Base-by-base conservation (phyloP, 2,113 vertebrate genomes). In the Ovis aries region DNA sequence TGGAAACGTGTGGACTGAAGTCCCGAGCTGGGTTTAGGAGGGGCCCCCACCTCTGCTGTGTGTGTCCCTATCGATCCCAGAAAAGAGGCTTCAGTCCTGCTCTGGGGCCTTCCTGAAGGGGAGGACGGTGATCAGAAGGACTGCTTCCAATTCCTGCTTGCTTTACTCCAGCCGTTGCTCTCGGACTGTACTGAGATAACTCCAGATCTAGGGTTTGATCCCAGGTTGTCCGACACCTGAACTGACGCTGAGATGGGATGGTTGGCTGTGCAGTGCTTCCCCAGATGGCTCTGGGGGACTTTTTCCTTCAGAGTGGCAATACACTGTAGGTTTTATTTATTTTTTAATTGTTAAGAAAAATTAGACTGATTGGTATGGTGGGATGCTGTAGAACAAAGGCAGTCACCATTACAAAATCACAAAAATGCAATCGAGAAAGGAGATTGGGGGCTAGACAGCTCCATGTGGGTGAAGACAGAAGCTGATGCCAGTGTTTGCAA, bases 1-100 rank as follows among this genome's bases (percentile, higher is more conserved):
- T 0, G 50, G 52, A 16, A 52, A 14, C 14, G 23, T 4, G 0
- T 5, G 4, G 4, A 10, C 0, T 12, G 33, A 29, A 50, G 71
- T 6, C 2, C 7, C 1, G 0, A 1, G 45, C 62, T 84, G 45
- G 43, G 7, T n/a, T 23, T 84, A 52, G 62, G n/a, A 36, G 52
- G 52, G 15, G 1, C 9, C 25, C 1, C 23, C 40, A 7, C 31
- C 31, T 74, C 40, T 0, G 31, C 29, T n/a, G 50, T 43, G 13
- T 8, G 6, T 2, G 1, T 77, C 43, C 74, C 11, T 8, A 5
- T 33, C 11, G 5, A 3, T 25, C 74, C 45, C 31, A 33, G 88
- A 78, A 52, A 83, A 27, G 6, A 3, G 31, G 52, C 43, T 36
- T 23, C 8, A 31, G 45, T 15, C 31, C 52, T 33, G 0, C 50